Conservation (phyloP, 2,888 invertebrate genomes). For the Drosophila vallismaia region DNA sequence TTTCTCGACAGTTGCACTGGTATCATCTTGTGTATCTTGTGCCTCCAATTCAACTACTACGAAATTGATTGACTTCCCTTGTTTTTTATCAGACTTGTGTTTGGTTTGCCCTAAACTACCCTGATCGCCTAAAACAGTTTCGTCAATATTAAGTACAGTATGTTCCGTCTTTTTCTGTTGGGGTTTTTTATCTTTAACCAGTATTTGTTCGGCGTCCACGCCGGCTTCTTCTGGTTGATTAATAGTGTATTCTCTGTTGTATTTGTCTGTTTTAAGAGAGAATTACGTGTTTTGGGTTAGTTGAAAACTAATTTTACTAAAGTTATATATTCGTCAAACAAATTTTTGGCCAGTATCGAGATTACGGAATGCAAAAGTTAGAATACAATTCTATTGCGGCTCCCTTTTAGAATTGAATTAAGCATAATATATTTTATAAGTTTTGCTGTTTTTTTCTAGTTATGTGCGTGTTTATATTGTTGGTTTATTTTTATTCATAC, state of each 20-base stretch:
- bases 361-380: constrained; percentile 40
- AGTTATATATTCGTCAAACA: constrained; percentile 62
- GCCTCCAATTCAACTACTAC: constrained; percentile 73
- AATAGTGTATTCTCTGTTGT: constrained; percentile 83
- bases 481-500: neutral
- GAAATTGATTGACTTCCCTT: constrained; percentile 76
- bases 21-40: constrained; percentile 54
- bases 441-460: neutral
- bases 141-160: constrained; percentile 74
- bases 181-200: constrained; percentile 70
- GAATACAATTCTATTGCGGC: neutral
- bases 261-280: constrained; percentile 75
- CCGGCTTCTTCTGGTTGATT: constrained; percentile 83
- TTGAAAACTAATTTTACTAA: constrained; percentile 66
- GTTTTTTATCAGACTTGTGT: constrained; percentile 68
- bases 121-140: constrained; percentile 42
- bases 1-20: constrained; percentile 59
- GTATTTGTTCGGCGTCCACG: constrained; percentile 81
- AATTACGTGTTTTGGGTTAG: constrained; percentile 65
- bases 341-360: constrained; percentile 66
- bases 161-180: constrained; percentile 76
- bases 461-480: neutral
- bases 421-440: neutral
- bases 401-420: neutral
- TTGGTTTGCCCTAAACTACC: constrained; percentile 47